A percentile compares a stretch with the other conserved stretches of the same genome.
phyloP scores from a whole-genome alignment of 2,113 vertebrate genomes.

The Cisticola juncidis region DNA sequence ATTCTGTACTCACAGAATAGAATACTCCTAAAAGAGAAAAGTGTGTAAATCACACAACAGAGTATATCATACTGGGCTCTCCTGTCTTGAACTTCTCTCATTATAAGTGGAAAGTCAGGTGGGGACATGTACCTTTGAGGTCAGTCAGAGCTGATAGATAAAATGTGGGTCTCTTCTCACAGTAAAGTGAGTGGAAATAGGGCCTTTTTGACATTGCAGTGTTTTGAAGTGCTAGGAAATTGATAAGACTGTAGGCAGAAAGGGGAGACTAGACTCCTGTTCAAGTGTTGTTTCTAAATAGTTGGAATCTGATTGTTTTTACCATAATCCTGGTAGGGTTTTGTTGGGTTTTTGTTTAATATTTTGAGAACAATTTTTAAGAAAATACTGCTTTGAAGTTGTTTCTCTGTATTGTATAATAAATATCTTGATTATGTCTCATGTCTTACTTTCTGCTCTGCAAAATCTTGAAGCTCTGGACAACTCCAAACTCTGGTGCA shows the following conservation, averaged over 20 bases:
- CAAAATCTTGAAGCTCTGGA: neutral
- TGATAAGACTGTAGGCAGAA: neutral
- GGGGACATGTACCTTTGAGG: neutral
- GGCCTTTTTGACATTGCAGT: neutral
- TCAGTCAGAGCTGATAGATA: neutral
- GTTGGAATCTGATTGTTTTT: neutral
- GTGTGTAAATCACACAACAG: rapidly evolving
- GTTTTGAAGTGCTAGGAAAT: neutral
- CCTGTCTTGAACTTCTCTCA: neutral
- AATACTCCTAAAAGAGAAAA: neutral
- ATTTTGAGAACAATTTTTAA: neutral
- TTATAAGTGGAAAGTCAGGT: neutral
- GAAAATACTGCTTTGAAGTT: neutral
- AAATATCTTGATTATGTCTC: neutral
- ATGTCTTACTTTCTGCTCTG: neutral
- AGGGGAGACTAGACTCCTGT: rapidly evolving
- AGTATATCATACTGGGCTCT: neutral
- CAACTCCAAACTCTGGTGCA: neutral
- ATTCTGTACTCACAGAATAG: neutral
- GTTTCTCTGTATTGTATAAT: neutral
- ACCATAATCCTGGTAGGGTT: rapidly evolving
- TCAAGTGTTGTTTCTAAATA: neutral
- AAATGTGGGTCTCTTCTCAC: neutral
- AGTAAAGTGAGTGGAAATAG: neutral
- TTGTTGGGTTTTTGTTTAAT: neutral